These are phyloP conservation scores for Pristionchus japonicus DNA, from an alignment of 2,888 invertebrate genomes.

Conservation along the genomic window DNA sequence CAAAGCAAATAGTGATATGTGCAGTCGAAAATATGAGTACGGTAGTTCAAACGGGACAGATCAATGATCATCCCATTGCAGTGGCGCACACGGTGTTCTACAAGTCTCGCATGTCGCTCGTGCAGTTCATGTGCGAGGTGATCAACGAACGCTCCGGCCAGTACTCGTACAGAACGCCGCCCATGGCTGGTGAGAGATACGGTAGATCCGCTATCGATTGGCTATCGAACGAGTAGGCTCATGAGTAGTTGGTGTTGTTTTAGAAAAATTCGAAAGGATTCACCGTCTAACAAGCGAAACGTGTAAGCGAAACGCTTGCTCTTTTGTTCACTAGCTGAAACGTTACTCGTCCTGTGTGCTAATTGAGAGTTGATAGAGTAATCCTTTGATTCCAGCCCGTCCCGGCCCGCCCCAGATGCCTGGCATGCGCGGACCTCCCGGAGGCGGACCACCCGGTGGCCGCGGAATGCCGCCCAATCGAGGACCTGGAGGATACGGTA, in stretches of 20 bases:
- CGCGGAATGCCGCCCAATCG: slow-evolving; percentile 22
- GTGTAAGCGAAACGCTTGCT: too few species aligned
- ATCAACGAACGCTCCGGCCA: slow-evolving; percentile 42
- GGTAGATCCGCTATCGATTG: background rate
- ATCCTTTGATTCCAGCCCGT: slow-evolving; percentile 8
- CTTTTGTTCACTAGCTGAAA: background rate
- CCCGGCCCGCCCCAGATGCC: slow-evolving; percentile 6
- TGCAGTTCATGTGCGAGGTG: slow-evolving; percentile 72
- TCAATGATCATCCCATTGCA: slow-evolving; percentile 23
- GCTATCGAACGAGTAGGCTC: too few species aligned
- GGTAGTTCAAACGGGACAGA: background rate
- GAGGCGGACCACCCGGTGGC: slow-evolving; percentile 39
- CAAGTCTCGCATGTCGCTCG: slow-evolving; percentile 65
- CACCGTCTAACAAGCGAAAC: too few species aligned
- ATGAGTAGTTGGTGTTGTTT: too few species aligned
- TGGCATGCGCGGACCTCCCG: slow-evolving; percentile 48
- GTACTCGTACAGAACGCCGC: slow-evolving; percentile 34
- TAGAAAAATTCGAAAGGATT: too few species aligned
- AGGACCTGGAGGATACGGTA: slow-evolving; percentile 45
- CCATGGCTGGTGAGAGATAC: slow-evolving; percentile 42
- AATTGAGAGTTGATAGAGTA: background rate
- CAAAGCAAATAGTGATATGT: too few species aligned
- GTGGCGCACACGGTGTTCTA: slow-evolving; percentile 71
- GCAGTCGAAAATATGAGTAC: background rate
- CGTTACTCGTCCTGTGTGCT: background rate